A percentile compares a stretch with the other conserved stretches of the same genome.
phyloP scores from a whole-genome alignment of 2,113 vertebrate genomes.

The Symphodus melops region DNA sequence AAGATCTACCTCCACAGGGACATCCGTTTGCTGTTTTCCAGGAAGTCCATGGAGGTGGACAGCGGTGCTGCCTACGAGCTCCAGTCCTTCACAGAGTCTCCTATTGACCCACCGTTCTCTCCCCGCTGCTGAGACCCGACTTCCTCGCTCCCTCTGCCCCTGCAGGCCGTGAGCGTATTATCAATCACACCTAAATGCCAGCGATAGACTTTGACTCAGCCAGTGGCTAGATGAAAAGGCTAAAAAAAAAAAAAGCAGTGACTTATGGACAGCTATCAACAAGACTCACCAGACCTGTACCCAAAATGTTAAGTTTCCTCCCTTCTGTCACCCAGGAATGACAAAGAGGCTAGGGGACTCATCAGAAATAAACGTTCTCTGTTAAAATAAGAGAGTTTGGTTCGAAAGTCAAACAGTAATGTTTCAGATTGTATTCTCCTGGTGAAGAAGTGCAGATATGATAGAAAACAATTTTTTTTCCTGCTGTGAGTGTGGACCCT shows the following conservation, averaged over 20 bases:
- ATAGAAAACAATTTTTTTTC: conserved; percentile 30
- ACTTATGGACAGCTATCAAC: conserved; percentile 43
- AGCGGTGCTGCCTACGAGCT: conserved; percentile 99
- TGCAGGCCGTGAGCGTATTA: conserved; percentile 39
- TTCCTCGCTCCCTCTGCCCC: conserved; percentile 2
- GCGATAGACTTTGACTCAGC: conserved; percentile 46
- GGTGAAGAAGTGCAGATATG: conserved; percentile 42
- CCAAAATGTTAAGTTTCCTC: conserved; percentile 37
- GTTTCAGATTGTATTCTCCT: conserved; percentile 41
- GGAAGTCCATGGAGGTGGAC: conserved; percentile 99
- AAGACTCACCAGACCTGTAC: conserved; percentile 25
- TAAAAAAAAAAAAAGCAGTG: conserved; percentile 28
- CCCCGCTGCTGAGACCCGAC: conserved; percentile 88
- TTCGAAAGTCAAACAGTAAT: conserved; percentile 22
- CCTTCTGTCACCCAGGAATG: conserved; percentile 44
- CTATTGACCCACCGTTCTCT: conserved; percentile 95
- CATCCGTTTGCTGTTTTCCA: conserved; percentile 97
- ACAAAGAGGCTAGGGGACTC: conserved; percentile 34
- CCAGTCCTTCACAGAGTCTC: conserved; percentile 97
- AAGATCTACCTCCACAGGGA: conserved; percentile 99
- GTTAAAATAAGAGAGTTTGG: conserved; percentile 25
- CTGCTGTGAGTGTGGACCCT: conserved; percentile 48
- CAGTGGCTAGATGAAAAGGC: conserved; percentile 13
- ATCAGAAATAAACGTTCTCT: conserved; percentile 49
- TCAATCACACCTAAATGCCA: conserved; percentile 56